Evolutionary conservation across 2,113 vertebrate genomes (phyloP).

Genomic region (Sphaerodactylus townsendi): DNA sequence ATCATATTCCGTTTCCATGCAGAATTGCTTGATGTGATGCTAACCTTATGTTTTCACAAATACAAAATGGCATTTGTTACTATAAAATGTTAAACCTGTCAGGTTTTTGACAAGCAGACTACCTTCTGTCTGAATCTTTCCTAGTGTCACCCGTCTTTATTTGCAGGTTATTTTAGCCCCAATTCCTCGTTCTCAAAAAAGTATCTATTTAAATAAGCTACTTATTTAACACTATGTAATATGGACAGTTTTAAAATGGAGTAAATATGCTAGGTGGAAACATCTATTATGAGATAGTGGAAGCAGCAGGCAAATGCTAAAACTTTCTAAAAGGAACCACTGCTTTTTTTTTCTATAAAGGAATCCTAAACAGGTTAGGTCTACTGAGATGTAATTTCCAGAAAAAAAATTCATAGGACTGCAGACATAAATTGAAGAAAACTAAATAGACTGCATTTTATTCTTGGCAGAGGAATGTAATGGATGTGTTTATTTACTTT

Average conservation of each 20-base stretch:
- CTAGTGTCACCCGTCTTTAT: background rate
- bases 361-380: too few species aligned
- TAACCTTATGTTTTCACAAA: conserved; percentile 41
- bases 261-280: background rate
- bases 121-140: background rate
- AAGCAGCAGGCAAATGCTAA: background rate
- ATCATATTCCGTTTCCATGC: conserved; percentile 50
- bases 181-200: background rate
- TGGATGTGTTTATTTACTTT: background rate
- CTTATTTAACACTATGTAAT: background rate
- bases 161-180: background rate
- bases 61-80: conserved; percentile 34
- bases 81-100: conserved; percentile 17
- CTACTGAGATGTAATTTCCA: too few species aligned
- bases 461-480: background rate
- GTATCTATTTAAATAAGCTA: background rate
- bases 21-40: conserved; percentile 51
- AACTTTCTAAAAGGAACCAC: background rate
- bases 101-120: conserved; percentile 20
- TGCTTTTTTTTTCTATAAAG: background rate
- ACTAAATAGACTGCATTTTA: background rate
- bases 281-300: background rate
- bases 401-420: too few species aligned
- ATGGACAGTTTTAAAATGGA: background rate
- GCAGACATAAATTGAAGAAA: background rate